phyloP scores from a whole-genome alignment of 1,140 invertebrate species.

The Melitaea cinxia region DNA sequence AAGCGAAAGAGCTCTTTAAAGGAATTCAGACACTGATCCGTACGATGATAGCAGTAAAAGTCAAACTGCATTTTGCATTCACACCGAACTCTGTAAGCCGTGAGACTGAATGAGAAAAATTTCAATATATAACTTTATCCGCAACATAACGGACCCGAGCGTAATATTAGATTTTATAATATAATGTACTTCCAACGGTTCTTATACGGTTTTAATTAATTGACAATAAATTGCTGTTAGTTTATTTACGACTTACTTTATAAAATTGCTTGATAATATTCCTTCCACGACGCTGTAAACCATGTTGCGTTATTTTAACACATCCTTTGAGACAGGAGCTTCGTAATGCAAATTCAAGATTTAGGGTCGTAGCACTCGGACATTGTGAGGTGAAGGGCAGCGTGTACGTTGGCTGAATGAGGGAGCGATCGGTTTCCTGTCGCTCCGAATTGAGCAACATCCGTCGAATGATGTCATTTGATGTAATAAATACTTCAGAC shows the following conservation, averaged over 20 bases:
- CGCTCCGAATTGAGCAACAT: slow-evolving; percentile 31
- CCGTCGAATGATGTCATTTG: slow-evolving; percentile 37
- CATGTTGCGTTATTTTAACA: slow-evolving; percentile 4
- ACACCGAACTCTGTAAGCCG: background rate
- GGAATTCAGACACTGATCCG: background rate
- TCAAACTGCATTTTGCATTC: background rate
- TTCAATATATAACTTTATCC: background rate
- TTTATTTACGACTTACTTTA: too few species aligned
- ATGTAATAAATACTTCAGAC: slow-evolving; percentile 11
- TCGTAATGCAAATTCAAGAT: slow-evolving; percentile 26
- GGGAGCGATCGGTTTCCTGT: slow-evolving; percentile 29
- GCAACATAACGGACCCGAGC: background rate
- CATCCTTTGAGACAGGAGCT: slow-evolving; percentile 17
- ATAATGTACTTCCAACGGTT: background rate
- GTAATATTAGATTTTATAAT: slow-evolving; percentile 1
- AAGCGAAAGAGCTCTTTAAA: background rate
- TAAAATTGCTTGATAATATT: too few species aligned
- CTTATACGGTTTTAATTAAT: slow-evolving; percentile 2
- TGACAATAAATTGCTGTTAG: background rate
- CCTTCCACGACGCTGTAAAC: background rate
- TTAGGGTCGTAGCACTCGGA: slow-evolving; percentile 32
- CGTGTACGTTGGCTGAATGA: slow-evolving; percentile 33
- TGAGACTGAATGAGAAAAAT: background rate
- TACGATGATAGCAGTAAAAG: background rate
- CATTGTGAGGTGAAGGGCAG: slow-evolving; percentile 45